A percentile compares a stretch with the other conserved stretches of the same genome.
Evolutionary conservation across 2,113 vertebrate genomes (phyloP).

Genomic region (Numida meleagris): DNA sequence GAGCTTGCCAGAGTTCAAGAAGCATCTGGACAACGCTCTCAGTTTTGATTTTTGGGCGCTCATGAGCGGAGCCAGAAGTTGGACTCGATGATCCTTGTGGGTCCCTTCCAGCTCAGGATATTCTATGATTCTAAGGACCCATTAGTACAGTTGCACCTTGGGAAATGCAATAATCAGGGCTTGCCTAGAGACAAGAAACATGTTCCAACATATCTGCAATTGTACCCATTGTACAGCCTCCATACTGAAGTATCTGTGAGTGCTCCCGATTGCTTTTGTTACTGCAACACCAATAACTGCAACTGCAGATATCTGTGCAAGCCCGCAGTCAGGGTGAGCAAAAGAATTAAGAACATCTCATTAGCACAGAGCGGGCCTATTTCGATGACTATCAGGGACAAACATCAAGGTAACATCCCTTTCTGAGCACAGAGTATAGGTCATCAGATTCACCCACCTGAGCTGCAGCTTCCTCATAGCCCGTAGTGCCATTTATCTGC

Average conservation of each 20-base stretch:
- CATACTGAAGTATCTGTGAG: neutral
- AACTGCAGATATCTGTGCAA: neutral
- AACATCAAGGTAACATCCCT: neutral
- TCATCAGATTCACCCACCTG: slow-evolving; percentile 75
- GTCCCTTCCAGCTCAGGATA: no score
- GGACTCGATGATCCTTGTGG: no score
- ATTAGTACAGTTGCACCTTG: fast-evolving
- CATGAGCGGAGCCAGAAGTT: no score
- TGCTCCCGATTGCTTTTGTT: neutral
- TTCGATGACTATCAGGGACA: neutral
- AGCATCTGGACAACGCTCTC: no score
- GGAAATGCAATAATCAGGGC: neutral
- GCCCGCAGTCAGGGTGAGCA: neutral
- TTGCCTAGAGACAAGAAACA: neutral
- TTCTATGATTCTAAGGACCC: neutral
- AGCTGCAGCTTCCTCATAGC: slow-evolving; percentile 96
- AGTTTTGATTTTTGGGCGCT: no score
- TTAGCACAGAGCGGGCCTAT: fast-evolving
- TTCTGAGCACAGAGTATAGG: neutral
- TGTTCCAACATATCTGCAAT: neutral
- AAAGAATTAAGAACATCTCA: neutral
- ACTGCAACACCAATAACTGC: neutral
- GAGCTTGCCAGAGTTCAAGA: no score
- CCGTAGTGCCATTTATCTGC: slow-evolving; percentile 96
- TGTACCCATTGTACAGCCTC: neutral